Base-by-base conservation (phyloP, 2,888 invertebrate genomes). In the Luperina testacea region DNA sequence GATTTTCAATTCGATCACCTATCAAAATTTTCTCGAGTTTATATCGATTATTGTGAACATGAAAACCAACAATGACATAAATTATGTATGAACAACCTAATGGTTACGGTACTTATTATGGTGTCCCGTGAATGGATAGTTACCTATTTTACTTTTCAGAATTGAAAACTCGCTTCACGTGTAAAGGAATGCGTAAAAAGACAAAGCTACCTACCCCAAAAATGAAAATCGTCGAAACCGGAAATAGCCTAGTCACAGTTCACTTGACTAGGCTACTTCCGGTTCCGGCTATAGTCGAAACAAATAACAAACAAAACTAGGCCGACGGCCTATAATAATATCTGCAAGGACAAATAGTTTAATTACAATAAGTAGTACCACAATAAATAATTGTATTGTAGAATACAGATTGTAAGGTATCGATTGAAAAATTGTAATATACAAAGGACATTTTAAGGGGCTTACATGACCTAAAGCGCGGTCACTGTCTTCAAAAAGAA, bases 211-310 rank as follows among this genome's bases (percentile, higher is more conserved):
- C 7, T 42, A 53, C 45, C 53, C 4, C 27, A 69, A 68, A 64
- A n/a, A 51, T n/a, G 48, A 74, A 74, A 74, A 79, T 61, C n/a
- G n/a, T 59, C n/a, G n/a, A 59, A 59, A n/a, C 57, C 57, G n/a
- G n/a, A 24, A 57, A 11, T n/a, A 57, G 24, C 24, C 57, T 57
- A 57, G 24, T 57, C 57, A n/a, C n/a, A 57, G n/a, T 57, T 57
- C 27, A 38, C 20, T 32, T 24, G n/a, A 27, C 13, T 68, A 32
- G 11, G 11, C n/a, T 61, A 51, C 8, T n/a, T 71, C 63, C 71
- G 17, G 17, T 72, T 80, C 61, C 51, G 38, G 51, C 27, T 67
- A 67, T 6, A 57, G 20, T 69, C 27, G n/a, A 61, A 67, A 48
- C 48, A 61, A 61, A 79, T 17, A 17, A 48, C 48, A 68, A 61